A percentile compares a stretch with the other conserved stretches of the same genome.
These are phyloP conservation scores for Phasia obesa DNA, from an alignment of 2,888 invertebrate genomes.

Conservation along the genomic window DNA sequence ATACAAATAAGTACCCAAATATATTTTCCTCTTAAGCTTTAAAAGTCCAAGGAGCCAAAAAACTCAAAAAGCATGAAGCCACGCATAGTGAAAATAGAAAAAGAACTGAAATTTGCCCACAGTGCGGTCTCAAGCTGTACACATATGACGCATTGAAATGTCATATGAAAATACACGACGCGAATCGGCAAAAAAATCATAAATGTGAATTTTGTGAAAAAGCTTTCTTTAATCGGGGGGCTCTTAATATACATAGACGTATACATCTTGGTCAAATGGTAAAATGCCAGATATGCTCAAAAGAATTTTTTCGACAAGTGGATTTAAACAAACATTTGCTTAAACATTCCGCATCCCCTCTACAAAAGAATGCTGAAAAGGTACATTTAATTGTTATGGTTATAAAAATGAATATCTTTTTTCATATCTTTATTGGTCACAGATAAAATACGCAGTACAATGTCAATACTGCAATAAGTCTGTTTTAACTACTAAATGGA, in stretches of 20 bases:
- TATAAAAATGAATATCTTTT: neutral
- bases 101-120: conserved; percentile 40
- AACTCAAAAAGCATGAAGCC: conserved; percentile 52
- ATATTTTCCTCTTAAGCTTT: neutral
- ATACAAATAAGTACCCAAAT: neutral
- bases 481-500: conserved; percentile 12
- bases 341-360: conserved; percentile 38
- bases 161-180: conserved; percentile 61
- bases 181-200: conserved; percentile 55
- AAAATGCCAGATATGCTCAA: conserved; percentile 56
- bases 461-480: conserved; percentile 48
- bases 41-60: neutral
- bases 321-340: conserved; percentile 60
- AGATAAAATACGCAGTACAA: conserved; percentile 43
- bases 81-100: conserved; percentile 45
- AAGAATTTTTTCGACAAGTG: conserved; percentile 56
- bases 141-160: conserved; percentile 12
- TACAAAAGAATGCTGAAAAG: neutral
- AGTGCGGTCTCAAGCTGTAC: conserved; percentile 56
- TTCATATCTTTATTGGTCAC: neutral
- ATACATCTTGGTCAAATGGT: conserved; percentile 64
- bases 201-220: conserved; percentile 66
- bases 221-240: conserved; percentile 52
- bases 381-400: neutral
- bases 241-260: conserved; percentile 59